Evolutionary conservation across 2,888 invertebrate genomes (phyloP).

Genomic region (Formica aserva): DNA sequence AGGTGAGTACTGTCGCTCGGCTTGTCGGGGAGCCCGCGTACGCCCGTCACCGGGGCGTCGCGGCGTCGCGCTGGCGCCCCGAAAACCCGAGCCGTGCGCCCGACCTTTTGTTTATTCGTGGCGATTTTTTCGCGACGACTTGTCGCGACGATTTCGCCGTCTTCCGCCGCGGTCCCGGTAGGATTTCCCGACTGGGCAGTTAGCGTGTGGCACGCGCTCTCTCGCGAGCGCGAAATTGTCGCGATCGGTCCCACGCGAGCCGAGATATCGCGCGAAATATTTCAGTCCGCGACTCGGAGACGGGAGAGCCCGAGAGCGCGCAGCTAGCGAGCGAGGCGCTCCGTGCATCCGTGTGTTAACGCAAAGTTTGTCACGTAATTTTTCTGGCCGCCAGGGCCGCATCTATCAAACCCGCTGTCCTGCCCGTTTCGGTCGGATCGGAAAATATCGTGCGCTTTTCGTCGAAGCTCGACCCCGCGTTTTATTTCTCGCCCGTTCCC

Average conservation of each 20-base stretch:
- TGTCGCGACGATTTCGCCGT: constrained; percentile 72
- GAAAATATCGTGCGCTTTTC: constrained; percentile 63
- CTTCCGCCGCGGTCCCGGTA: constrained; percentile 52
- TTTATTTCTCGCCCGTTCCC: constrained; percentile 40
- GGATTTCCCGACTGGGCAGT: constrained; percentile 76
- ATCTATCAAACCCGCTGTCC: constrained; percentile 78
- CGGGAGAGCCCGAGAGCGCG: not conserved
- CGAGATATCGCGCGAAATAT: constrained; percentile 81
- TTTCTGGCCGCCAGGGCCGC: constrained; percentile 82
- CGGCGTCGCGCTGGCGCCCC: constrained; percentile 48
- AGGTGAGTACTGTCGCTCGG: constrained; percentile 77
- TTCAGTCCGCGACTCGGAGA: constrained; percentile 69
- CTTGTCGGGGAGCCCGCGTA: constrained; percentile 10
- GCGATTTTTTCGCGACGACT: constrained; percentile 80
- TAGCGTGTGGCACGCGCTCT: constrained; percentile 62
- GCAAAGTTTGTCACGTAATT: constrained; percentile 84
- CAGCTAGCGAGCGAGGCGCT: constrained; percentile 70
- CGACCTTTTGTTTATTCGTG: constrained; percentile 85
- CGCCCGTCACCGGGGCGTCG: constrained; percentile 12
- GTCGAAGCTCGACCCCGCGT: constrained; percentile 46
- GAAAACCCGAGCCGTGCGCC: constrained; percentile 73
- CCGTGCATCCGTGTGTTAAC: constrained; percentile 73
- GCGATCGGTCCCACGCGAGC: constrained; percentile 46
- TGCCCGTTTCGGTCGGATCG: constrained; percentile 28
- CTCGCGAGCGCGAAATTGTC: constrained; percentile 67